Evolutionary conservation across 2,113 vertebrate species (phyloP).

Genomic region (Callorhinus ursinus): DNA sequence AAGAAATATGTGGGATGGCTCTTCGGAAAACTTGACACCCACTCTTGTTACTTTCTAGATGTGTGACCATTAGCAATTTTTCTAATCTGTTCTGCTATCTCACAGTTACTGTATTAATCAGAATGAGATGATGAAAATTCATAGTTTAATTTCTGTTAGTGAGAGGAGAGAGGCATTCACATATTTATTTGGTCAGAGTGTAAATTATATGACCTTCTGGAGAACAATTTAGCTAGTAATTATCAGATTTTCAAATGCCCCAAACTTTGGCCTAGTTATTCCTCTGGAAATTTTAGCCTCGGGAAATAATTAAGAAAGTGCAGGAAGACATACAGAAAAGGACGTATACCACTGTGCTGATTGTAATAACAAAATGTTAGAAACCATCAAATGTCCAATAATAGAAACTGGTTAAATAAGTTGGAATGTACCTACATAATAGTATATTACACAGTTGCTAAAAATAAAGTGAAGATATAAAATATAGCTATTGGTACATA

Average conservation of each 20-base stretch:
- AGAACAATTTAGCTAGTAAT: constrained; percentile 49
- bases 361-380: constrained; percentile 34
- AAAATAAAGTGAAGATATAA: constrained; percentile 39
- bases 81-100: neutral
- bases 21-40: neutral
- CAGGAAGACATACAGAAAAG: constrained; percentile 46
- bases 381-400: neutral
- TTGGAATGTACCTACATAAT: neutral
- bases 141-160: neutral
- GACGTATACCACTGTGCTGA: neutral
- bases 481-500: neutral
- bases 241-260: constrained; percentile 44
- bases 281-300: constrained; percentile 41
- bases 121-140: constrained; percentile 19
- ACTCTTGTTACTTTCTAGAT: neutral
- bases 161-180: neutral
- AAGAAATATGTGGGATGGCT: neutral
- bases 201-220: neutral
- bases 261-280: constrained; percentile 10
- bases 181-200: neutral
- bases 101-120: neutral
- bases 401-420: neutral
- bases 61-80: neutral
- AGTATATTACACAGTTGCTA: neutral
- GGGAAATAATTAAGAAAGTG: constrained; percentile 32